Conservation (phyloP, 2,888 invertebrate genomes). For the Gortyna flavago region DNA sequence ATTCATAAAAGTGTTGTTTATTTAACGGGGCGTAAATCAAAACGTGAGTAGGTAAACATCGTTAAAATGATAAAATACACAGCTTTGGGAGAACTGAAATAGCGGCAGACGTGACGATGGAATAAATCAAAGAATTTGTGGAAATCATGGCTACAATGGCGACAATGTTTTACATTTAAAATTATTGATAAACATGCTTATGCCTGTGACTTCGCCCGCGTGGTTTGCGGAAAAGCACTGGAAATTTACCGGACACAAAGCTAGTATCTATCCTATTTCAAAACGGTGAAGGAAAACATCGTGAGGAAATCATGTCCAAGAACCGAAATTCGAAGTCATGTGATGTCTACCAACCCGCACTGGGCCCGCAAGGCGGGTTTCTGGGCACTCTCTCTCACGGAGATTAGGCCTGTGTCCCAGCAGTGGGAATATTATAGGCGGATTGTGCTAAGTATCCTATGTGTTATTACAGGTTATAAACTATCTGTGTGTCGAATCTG, state of each 20-base stretch:
- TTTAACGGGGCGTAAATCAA: constrained; percentile 48
- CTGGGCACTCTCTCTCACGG: not conserved
- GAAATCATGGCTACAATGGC: constrained; percentile 6
- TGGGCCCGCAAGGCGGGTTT: not conserved
- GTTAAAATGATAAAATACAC: constrained; percentile 60
- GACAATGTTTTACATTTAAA: constrained; percentile 19
- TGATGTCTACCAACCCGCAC: not conserved
- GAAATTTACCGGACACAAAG: not conserved
- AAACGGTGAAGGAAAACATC: not conserved
- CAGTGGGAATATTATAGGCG: not conserved
- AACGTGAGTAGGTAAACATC: constrained; percentile 55
- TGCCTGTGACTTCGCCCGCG: not conserved
- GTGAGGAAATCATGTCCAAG: not conserved
- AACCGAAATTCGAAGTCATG: not conserved
- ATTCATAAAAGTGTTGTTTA: constrained; percentile 48
- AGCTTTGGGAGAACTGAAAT: constrained; percentile 47
- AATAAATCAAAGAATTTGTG: constrained; percentile 58
- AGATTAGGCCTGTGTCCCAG: not conserved
- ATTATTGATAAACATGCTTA: not conserved
- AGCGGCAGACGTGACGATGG: constrained; percentile 40
- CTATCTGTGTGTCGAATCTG: not conserved
- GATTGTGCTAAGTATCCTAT: not conserved
- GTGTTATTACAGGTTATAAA: not conserved
- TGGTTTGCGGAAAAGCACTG: not conserved
- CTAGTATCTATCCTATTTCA: not conserved